Conservation (phyloP, 1,140 invertebrate genomes). For the Drosophila nebulosa region DNA sequence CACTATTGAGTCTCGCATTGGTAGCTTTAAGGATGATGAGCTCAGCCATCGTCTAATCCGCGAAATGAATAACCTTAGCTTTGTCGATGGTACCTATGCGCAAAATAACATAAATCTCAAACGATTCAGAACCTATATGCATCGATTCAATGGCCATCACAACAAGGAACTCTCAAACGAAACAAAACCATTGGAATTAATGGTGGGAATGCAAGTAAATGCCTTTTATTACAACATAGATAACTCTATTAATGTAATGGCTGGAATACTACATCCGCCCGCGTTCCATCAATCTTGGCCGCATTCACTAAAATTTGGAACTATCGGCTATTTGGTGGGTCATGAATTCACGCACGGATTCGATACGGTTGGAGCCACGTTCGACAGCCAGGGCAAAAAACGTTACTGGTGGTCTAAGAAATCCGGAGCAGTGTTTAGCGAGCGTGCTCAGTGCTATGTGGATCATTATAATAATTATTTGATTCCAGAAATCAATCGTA, state of each 20-base stretch:
- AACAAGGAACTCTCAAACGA: conserved; percentile 17
- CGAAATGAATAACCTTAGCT: conserved; percentile 38
- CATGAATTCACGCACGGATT: conserved; percentile 77
- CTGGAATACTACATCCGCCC: conserved; percentile 96
- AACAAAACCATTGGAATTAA: conserved; percentile 60
- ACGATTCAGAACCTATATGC: conserved; percentile 20
- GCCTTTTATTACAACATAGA: conserved; percentile 73
- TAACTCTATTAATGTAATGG: conserved; percentile 81
- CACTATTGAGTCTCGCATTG: conserved; percentile 83
- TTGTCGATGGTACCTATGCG: conserved; percentile 33
- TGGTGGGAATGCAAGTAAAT: conserved; percentile 69
- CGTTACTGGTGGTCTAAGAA: conserved; percentile 77
- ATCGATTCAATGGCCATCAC: conserved; percentile 53
- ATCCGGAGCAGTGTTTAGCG: conserved; percentile 42
- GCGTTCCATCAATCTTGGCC: conserved; percentile 88
- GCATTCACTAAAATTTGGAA: conserved; percentile 66
- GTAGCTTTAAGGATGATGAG: conserved; percentile 83
- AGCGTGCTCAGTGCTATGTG: conserved; percentile 87
- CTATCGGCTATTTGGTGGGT: conserved; percentile 63
- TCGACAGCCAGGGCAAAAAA: conserved; percentile 31
- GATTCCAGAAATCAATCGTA: conserved; percentile 82
- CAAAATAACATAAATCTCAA: conserved; percentile 45
- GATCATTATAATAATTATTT: conserved; percentile 84
- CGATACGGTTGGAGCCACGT: conserved; percentile 51
- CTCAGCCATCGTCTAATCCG: conserved; percentile 36